Conservation (phyloP, 1,140 invertebrate species). For the Argopecten irradians region DNA sequence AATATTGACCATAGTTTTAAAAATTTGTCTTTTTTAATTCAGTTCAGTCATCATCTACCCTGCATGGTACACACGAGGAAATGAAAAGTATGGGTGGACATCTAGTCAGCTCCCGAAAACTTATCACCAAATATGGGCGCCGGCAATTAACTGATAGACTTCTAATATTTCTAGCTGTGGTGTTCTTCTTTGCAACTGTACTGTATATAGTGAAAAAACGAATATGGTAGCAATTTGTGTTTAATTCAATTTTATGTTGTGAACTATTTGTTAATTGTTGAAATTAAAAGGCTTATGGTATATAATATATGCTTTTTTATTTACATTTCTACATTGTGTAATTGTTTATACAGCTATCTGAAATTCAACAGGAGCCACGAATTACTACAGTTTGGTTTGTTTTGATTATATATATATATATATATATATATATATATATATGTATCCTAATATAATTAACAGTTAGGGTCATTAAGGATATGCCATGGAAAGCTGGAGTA, state of each 20-base stretch:
- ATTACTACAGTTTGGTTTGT: too few relatives aligned
- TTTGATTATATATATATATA: too few relatives aligned
- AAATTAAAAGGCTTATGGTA: too few relatives aligned
- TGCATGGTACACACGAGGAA: conserved; percentile 88
- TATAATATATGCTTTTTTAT: background rate
- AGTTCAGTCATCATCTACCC: conserved; percentile 69
- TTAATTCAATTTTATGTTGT: background rate
- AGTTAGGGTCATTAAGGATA: too few relatives aligned
- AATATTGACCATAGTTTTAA: background rate
- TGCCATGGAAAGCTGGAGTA: too few relatives aligned
- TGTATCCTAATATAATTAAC: too few relatives aligned
- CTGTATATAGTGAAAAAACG: conserved; percentile 94
- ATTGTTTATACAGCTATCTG: too few relatives aligned
- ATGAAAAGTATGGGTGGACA: conserved; percentile 89
- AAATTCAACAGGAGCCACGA: too few relatives aligned
- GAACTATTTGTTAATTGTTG: background rate
- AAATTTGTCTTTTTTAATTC: conserved; percentile 37
- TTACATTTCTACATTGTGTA: background rate
- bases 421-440: too few relatives aligned
- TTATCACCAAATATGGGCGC: conserved; percentile 95
- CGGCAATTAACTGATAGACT: conserved; percentile 96
- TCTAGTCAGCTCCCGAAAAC: conserved; percentile 91
- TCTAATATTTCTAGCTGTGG: conserved; percentile 91
- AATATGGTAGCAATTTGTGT: conserved; percentile 74
- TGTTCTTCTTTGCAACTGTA: conserved; percentile 94